phyloP scores from a whole-genome alignment of 2,888 invertebrate species.

The Xylophagus ater region DNA sequence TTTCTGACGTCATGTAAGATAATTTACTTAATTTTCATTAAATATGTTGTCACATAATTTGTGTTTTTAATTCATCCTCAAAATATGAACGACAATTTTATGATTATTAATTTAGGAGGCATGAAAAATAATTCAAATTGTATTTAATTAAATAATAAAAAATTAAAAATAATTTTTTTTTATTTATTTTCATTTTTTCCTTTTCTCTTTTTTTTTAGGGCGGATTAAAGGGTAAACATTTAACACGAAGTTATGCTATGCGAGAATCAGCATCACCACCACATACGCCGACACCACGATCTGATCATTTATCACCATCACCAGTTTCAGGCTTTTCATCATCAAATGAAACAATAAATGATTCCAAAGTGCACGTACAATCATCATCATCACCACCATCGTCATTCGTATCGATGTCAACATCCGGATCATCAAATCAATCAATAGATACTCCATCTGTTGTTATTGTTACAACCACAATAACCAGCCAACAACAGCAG shows the following conservation, averaged over 20 bases:
- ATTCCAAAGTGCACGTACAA: constrained; percentile 29
- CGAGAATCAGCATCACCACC: constrained; percentile 67
- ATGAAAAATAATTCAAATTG: too few species aligned
- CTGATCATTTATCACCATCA: constrained; percentile 20
- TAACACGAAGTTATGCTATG: constrained; percentile 83
- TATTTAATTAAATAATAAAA: too few species aligned
- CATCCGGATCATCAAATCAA: constrained; percentile 20
- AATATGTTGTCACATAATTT: too few species aligned
- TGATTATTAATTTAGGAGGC: too few species aligned
- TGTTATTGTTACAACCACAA: constrained; percentile 34
- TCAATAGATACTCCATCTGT: constrained; percentile 33
- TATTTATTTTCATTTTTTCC: constrained; percentile 1
- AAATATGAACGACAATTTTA: too few species aligned
- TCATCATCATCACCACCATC: constrained; percentile 23
- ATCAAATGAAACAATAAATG: constrained; percentile 21
- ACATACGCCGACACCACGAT: constrained; percentile 44
- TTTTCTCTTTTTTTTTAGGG: constrained; percentile 38
- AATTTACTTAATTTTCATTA: too few species aligned
- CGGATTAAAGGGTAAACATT: constrained; percentile 66
- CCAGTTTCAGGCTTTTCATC: constrained; percentile 20
- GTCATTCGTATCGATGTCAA: constrained; percentile 10
- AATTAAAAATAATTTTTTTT: too few species aligned
- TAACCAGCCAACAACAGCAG: constrained; percentile 21
- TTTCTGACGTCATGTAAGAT: too few species aligned
- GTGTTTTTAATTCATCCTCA: too few species aligned